Percentiles rank a stretch among this genome's conserved stretches.
Evolutionary conservation across 2,888 invertebrate species (phyloP).

Genomic region (Papilio demoleus): DNA sequence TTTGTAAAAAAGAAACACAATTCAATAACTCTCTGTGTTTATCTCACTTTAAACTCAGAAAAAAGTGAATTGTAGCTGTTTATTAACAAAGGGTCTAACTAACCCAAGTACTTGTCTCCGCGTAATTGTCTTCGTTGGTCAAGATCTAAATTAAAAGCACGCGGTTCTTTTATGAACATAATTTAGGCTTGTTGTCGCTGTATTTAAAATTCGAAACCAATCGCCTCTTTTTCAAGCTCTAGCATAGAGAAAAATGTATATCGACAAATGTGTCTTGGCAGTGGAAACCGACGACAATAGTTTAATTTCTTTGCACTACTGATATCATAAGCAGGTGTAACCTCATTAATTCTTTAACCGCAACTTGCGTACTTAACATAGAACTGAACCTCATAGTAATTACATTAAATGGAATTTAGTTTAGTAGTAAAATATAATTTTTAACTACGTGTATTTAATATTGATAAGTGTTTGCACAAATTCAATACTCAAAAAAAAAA

Average conservation of each 20-base stretch:
- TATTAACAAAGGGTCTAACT: background rate
- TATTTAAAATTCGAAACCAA: too few species aligned
- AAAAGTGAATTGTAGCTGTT: background rate
- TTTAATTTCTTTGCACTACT: conserved; percentile 10
- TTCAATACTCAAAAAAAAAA: background rate
- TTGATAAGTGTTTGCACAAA: background rate
- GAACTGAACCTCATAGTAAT: conserved; percentile 5
- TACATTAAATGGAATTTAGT: conserved; percentile 46
- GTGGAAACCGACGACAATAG: background rate
- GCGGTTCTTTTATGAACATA: conserved; percentile 55
- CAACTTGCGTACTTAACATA: conserved; percentile 4
- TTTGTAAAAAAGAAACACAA: too few species aligned
- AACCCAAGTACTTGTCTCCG: background rate
- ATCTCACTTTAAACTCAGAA: background rate
- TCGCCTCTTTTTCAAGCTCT: too few species aligned
- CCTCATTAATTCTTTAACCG: conserved; percentile 16
- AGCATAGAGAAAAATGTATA: background rate
- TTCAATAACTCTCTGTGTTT: too few species aligned
- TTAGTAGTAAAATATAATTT: conserved; percentile 44
- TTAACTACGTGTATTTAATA: background rate
- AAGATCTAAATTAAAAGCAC: conserved; percentile 65
- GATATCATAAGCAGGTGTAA: background rate
- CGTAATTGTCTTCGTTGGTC: conserved; percentile 57
- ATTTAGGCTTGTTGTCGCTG: conserved; percentile 48
- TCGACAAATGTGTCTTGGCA: background rate